Conservation (phyloP, 2,113 vertebrate species). For the Numenius arquata region DNA sequence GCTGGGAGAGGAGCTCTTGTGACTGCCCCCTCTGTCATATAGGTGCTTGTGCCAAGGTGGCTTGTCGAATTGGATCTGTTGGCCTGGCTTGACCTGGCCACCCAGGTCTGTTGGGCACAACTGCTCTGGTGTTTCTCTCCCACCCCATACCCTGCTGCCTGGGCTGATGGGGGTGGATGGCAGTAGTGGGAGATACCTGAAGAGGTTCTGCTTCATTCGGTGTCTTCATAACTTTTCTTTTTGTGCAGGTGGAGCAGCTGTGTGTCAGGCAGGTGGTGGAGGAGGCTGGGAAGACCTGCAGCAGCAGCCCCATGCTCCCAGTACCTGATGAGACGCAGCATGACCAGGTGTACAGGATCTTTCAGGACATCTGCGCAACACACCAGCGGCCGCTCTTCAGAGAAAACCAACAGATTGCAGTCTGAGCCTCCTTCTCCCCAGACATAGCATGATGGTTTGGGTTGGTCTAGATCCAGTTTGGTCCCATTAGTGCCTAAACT, state of each 20-base stretch:
- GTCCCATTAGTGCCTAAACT: not conserved
- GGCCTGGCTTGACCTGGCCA: not conserved
- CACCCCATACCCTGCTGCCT: too few species aligned
- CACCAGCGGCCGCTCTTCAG: constrained; percentile 86
- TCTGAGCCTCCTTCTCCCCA: constrained; percentile 57
- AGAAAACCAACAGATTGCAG: constrained; percentile 91
- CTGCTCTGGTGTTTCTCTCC: not conserved
- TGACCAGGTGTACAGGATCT: constrained; percentile 73
- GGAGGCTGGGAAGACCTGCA: constrained; percentile 64
- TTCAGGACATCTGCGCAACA: constrained; percentile 74
- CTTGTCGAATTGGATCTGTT: not conserved
- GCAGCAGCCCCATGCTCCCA: constrained; percentile 25
- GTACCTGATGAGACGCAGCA: constrained; percentile 54
- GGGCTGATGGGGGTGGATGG: not conserved
- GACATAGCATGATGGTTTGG: accelerated
- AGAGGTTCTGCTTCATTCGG: not conserved
- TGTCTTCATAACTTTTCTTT: not conserved
- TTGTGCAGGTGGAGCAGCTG: constrained; percentile 73
- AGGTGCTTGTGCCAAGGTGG: not conserved
- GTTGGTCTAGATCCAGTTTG: not conserved
- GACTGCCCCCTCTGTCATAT: not conserved
- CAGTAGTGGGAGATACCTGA: not conserved
- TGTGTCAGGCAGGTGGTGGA: constrained; percentile 71
- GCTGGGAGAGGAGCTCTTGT: not conserved
- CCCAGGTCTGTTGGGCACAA: not conserved